Evolutionary conservation across 2,113 vertebrate species (phyloP), one percentile per base, ranked within the genome.

Genomic region (Bothrops jararaca): DNA sequence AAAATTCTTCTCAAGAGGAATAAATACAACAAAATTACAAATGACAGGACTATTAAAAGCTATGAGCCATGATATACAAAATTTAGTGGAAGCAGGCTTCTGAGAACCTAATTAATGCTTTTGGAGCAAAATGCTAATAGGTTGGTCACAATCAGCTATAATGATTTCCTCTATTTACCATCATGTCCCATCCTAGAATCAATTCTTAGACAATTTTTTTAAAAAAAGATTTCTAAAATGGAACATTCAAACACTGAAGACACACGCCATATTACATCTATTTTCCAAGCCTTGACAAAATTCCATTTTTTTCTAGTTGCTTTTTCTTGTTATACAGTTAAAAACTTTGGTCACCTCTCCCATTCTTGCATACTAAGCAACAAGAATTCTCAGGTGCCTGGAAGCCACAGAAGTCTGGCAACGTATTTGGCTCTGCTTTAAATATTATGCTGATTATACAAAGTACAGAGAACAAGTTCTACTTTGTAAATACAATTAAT

Each of bases 401-500:
- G 91, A 95, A 96, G 96, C 96, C 95, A 95, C 93, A 95, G 8
- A 96, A 94, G 85, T 94, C 92, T 96, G 95, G 96, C 96, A 96
- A 96, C 94, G 91, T 5, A 57, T 64, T 93, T 96, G 96, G 96
- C 96, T 96, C 92, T 89, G 45, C 39, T 96, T 96, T 96, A 96
- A 97, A 96, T 96, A 96, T 90, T 96, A 96, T 95, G 96, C 89
- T 96, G 94, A 96, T 95, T 95, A 93, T 69, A 95, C 0, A 93
- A 92, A 96, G 91, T 91, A 95, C 88, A 94, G 93, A 93, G 94
- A 96, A 97, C 96, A 96, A 96, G 96, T 96, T 95, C 92, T 96
- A 93, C 94, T 96, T 93, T 90, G 95, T 95, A 96, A 96, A 96
- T 86, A 96, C 91, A 96, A 95, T 96, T 96, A 96, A 96, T 85